These are phyloP conservation scores for Pollenia angustigena DNA, from an alignment of 2,888 invertebrate species.

Conservation along the genomic window DNA sequence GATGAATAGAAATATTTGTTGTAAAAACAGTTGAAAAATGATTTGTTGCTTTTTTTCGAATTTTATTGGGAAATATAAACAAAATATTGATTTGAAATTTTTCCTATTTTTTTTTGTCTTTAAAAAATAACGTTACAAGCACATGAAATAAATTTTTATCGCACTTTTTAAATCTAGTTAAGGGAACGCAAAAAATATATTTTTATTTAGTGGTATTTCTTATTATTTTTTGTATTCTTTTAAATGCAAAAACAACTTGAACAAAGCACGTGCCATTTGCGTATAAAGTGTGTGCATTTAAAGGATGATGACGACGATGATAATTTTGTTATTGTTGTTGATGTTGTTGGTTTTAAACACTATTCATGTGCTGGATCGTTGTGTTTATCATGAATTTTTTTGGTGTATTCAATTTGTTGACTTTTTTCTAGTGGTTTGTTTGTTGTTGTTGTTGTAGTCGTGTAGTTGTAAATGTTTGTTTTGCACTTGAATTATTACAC, in stretches of 20 bases:
- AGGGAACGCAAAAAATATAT: not conserved
- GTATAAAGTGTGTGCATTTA: conserved; percentile 39
- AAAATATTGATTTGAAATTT: not conserved
- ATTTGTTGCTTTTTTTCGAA: conserved; percentile 1
- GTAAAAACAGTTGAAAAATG: not conserved
- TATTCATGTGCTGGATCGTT: conserved; percentile 18
- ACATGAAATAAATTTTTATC: conserved; percentile 37
- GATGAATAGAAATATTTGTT: not conserved
- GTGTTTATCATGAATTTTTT: conserved; percentile 15
- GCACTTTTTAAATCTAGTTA: conserved; percentile 33
- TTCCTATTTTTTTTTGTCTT: conserved; percentile 10
- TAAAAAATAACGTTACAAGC: not conserved
- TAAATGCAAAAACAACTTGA: conserved; percentile 35
- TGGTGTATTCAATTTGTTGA: not conserved
- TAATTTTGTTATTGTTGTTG: not conserved
- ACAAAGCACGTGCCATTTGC: conserved; percentile 66
- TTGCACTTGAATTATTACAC: conserved; percentile 73
- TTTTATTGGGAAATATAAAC: conserved; percentile 11
- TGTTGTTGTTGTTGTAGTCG: conserved; percentile 42
- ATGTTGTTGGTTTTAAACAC: conserved; percentile 21
- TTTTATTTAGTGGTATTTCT: conserved; percentile 24
- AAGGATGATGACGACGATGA: conserved; percentile 50
- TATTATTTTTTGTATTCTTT: conserved; percentile 27
- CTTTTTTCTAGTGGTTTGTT: not conserved
- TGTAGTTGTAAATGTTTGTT: conserved; percentile 65